Conservation (phyloP, 2,797 vertebrate species). For the Novumbra hubbsi region DNA sequence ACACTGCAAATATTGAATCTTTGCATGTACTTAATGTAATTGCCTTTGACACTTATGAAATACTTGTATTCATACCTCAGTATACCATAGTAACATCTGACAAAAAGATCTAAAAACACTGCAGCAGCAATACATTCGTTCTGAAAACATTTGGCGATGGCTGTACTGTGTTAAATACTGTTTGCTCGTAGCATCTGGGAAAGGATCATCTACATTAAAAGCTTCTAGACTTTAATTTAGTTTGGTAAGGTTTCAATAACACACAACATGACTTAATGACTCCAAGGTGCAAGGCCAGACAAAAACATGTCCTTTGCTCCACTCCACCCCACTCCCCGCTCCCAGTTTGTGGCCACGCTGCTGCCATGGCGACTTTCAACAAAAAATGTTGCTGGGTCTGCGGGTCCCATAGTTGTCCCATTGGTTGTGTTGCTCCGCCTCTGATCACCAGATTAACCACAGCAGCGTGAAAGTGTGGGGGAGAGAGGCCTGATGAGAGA, state of each 20-base stretch:
- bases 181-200: too few species aligned
- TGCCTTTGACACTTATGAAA: too few species aligned
- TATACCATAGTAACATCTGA: too few species aligned
- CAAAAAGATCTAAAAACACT: too few species aligned
- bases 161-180: too few species aligned
- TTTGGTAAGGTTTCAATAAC: neutral
- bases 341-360: conserved; percentile 48
- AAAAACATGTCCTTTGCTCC: neutral
- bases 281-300: neutral
- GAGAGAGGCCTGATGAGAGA: neutral
- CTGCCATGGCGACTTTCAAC: conserved; percentile 78
- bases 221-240: neutral
- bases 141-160: too few species aligned
- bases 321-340: conserved; percentile 13
- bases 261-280: neutral
- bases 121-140: too few species aligned
- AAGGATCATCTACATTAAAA: neutral
- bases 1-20: too few species aligned
- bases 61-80: too few species aligned
- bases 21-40: too few species aligned
- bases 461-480: conserved; percentile 12
- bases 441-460: conserved; percentile 38
- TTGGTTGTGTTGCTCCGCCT: conserved; percentile 42
- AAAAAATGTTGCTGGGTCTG: conserved; percentile 49
- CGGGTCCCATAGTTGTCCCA: conserved; percentile 27